Conservation (phyloP, 2,888 invertebrate genomes). For the Andrena chrysosceles region DNA sequence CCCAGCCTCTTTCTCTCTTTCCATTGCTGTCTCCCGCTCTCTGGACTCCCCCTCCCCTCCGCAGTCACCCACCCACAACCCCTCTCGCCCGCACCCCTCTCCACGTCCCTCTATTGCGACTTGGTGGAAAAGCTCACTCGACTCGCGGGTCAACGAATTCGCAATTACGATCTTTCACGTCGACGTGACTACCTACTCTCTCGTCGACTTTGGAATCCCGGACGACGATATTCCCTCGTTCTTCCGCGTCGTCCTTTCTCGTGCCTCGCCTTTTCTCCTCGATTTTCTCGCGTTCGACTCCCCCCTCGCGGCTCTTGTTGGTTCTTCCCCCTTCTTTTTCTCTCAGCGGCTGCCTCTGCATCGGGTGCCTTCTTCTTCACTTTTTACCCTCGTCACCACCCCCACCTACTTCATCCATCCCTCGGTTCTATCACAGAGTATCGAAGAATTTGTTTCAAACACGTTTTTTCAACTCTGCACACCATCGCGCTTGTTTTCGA, state of each 20-base stretch:
- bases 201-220: slow-evolving; percentile 74
- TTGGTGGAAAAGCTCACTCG: slow-evolving; percentile 77
- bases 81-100: slow-evolving; percentile 11
- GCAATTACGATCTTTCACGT: slow-evolving; percentile 82
- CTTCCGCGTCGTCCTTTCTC: slow-evolving; percentile 8
- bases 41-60: slow-evolving; percentile 38
- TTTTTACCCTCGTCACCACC: not conserved
- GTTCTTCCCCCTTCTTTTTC: slow-evolving; percentile 36
- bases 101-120: slow-evolving; percentile 60
- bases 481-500: not conserved
- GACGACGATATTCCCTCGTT: slow-evolving; percentile 49
- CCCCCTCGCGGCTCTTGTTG: slow-evolving; percentile 26
- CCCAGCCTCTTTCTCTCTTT: slow-evolving; percentile 18
- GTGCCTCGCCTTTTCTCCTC: slow-evolving; percentile 19
- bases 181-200: slow-evolving; percentile 76
- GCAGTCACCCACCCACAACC: slow-evolving; percentile 18
- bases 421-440: not conserved
- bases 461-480: not conserved
- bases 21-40: slow-evolving; percentile 32
- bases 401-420: not conserved
- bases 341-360: slow-evolving; percentile 33
- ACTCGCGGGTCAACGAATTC: slow-evolving; percentile 83
- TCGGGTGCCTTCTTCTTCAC: not conserved
- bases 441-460: not conserved
- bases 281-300: slow-evolving; percentile 42